Evolutionary conservation across 2,113 vertebrate species (phyloP), one percentile per base, ranked within the genome.

Genomic region (Datnioides undecimradiatus): DNA sequence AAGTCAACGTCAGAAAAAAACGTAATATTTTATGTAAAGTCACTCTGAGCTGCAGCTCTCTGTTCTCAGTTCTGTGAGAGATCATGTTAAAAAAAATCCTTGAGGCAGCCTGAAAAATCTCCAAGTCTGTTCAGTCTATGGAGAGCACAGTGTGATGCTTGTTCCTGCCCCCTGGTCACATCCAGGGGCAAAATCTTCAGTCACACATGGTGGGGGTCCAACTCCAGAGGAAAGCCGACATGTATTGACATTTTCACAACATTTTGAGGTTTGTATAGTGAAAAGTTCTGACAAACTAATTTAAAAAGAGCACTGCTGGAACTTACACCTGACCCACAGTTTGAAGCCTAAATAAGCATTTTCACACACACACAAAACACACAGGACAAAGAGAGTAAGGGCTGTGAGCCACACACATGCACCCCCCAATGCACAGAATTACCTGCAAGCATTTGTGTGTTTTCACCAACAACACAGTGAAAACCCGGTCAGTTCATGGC

Each of bases 61-160:
- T 62, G 55, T 62, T 77, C 79, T 72, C 63, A 57, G 29, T 73
- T 70, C 64, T 81, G 76, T 70, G 40, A 78, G 73, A 81, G 62
- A 82, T 84, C 78, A 79, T 70, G 76, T 57, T 48, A 14, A 58
- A 77, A 81, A 82, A 16, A 17, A 43, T 14, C 43, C 86, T 86
- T 1, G 16, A 80, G 81, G 83, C 85, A 54, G 40, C n/a, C 45
- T 11, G 29, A 45, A 14, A 57, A 70, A 70, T 64, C 27, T 78
- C 54, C 25, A 69, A 46, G 41, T 75, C 66, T 69, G 78, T 73
- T 60, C 34, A 76, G 67, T 51, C 54, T 67, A 17, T 17, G 16
- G 75, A 73, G 79, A 38, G 40, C 17, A 52, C 33, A 57, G 19
- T 33, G 40, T 54, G 64, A 64, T 16, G 51, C 58, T 72, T 59